A percentile compares a stretch with the other conserved stretches of the same genome.
phyloP scores from a whole-genome alignment of 2,797 vertebrate species.

The Selene dorsalis region DNA sequence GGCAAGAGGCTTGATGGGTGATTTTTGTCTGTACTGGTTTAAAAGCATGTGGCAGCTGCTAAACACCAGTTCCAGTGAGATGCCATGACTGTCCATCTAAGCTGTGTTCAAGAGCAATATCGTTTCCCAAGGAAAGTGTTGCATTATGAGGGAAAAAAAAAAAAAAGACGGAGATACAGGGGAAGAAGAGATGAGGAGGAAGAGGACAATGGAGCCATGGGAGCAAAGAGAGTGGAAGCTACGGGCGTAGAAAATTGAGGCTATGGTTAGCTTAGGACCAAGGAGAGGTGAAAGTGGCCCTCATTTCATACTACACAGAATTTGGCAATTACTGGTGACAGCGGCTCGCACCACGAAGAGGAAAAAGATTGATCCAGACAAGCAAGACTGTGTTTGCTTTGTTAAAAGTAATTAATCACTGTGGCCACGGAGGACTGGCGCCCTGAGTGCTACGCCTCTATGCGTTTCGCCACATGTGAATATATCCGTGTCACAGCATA shows the following conservation, averaged over 20 bases:
- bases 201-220: constrained; percentile 28
- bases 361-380: constrained; percentile 80
- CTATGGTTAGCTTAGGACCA: constrained; percentile 64
- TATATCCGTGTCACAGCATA: constrained; percentile 15
- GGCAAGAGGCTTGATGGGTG: constrained; percentile 46
- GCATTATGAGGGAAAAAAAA: constrained; percentile 13
- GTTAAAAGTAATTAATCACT: constrained; percentile 84
- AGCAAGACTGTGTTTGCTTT: constrained; percentile 82
- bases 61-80: constrained; percentile 38
- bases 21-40: constrained; percentile 47
- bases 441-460: constrained; percentile 49
- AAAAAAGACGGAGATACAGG: constrained; percentile 17
- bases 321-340: constrained; percentile 80
- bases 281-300: constrained; percentile 54
- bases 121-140: constrained; percentile 11
- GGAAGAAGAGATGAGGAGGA: neutral
- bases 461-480: constrained; percentile 44
- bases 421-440: constrained; percentile 69
- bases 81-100: constrained; percentile 30
- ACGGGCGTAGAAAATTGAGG: constrained; percentile 65
- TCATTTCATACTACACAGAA: constrained; percentile 79
- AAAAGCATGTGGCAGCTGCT: constrained; percentile 52
- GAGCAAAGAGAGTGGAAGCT: constrained; percentile 39
- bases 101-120: constrained; percentile 14
- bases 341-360: constrained; percentile 57